Base-by-base conservation (phyloP, 2,113 vertebrate genomes). In the Dipodomys ordii region DNA sequence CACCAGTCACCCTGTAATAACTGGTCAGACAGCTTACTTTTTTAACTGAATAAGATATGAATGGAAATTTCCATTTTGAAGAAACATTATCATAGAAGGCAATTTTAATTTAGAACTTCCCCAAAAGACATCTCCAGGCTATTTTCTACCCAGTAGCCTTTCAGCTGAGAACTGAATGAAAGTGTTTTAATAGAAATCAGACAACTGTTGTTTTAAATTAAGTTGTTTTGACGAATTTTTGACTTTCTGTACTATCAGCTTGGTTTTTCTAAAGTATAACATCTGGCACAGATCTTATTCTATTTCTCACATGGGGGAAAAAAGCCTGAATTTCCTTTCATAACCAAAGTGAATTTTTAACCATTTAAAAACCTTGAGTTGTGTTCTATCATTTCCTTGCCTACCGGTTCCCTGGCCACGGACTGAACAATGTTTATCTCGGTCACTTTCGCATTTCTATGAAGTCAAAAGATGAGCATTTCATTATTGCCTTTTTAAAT, bases 51-150 rank as follows among this genome's bases (percentile, higher is more conserved):
- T 65, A 94, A 90, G 88, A 90, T 86, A 83, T 91, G 76, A 95
- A 92, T 95, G 92, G 92, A 96, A 95, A 96, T 92, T 96, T 96
- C 92, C 96, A 92, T 77, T 86, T 93, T 93, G 83, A 94, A 93
- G 92, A 92, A 96, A 88, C 32, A 84, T 71, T 60, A 87, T 83
- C 85, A 76, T 13, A 85, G 77, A 95, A 83, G 85, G 79, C 68
- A 8, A 90, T 94, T 96, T 94, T 94, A 95, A 97, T 96, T 96
- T 97, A 93, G 76, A 94, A 92, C 71, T 92, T 90, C 65, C 94
- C 64, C 85, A 84, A 96, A 95, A 87, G 85, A 88, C n/a, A 71
- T 83, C 94, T 96, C 68, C 44, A 30, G 68, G 90, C 92, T 96
- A 95, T 96, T 92, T 97, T 76, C 92, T 88, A 77, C 82, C 28